phyloP scores from a whole-genome alignment of 2,797 vertebrate genomes.

The Cirrhinus mrigala region DNA sequence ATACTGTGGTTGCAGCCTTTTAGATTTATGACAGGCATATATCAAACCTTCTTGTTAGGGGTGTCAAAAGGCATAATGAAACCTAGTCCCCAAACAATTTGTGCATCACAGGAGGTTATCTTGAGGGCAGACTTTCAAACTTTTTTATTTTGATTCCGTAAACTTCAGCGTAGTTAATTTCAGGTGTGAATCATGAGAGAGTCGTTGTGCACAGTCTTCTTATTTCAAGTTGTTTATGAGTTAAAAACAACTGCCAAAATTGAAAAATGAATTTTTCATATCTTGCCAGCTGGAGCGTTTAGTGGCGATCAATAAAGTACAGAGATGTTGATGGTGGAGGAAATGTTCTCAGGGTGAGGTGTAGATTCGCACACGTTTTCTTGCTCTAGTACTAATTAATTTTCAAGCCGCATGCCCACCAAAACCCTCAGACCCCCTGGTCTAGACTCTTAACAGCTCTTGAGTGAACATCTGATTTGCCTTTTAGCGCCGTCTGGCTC shows the following conservation, averaged over 20 bases:
- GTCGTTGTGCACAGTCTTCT: neutral
- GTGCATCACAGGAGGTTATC: neutral
- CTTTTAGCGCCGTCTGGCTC: slow-evolving; percentile 1
- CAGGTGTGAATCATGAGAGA: neutral
- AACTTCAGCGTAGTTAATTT: slow-evolving; percentile 43
- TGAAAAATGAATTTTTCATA: slow-evolving; percentile 77
- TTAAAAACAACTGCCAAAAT: slow-evolving; percentile 72
- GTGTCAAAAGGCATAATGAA: neutral
- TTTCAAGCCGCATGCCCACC: slow-evolving; percentile 69
- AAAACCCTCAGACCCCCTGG: slow-evolving; percentile 60
- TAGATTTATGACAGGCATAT: neutral
- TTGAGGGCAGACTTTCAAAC: neutral
- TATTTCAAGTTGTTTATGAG: slow-evolving; percentile 40
- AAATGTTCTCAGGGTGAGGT: slow-evolving; percentile 76
- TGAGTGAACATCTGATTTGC: slow-evolving; percentile 33
- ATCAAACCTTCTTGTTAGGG: neutral
- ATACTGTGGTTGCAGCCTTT: neutral
- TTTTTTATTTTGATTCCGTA: neutral
- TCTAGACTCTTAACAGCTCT: slow-evolving; percentile 39
- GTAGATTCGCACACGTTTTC: slow-evolving; percentile 73
- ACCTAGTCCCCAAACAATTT: neutral
- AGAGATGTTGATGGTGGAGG: slow-evolving; percentile 73
- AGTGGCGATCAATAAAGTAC: slow-evolving; percentile 77
- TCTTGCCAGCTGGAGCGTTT: slow-evolving; percentile 78
- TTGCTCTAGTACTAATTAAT: slow-evolving; percentile 75